Conservation (phyloP, 2,888 invertebrate species). For the Mechanitis messenoides region DNA sequence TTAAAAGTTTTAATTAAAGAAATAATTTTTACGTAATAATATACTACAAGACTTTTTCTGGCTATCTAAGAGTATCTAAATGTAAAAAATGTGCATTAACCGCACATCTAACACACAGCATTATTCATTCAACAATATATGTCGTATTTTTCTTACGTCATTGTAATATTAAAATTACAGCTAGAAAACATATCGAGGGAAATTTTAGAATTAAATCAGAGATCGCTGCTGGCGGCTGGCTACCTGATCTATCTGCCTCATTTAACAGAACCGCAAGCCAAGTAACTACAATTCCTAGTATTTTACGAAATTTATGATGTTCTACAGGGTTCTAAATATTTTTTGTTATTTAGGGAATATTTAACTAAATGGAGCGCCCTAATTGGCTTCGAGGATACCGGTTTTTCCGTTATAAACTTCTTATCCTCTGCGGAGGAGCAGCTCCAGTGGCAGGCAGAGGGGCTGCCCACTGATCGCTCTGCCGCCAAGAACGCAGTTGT, state of each 20-base stretch:
- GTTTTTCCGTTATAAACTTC: slow-evolving; percentile 63
- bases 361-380: slow-evolving; percentile 69
- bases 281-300: slow-evolving; percentile 40
- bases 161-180: slow-evolving; percentile 50
- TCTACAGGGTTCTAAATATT: background rate
- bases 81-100: no score
- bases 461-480: slow-evolving; percentile 85
- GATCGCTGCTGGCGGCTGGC: slow-evolving; percentile 84
- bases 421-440: slow-evolving; percentile 77
- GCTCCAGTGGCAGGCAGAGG: slow-evolving; percentile 90
- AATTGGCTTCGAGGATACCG: slow-evolving; percentile 55
- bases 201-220: slow-evolving; percentile 78
- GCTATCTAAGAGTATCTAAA: no score
- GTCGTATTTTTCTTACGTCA: background rate
- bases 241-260: slow-evolving; percentile 86
- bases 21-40: no score
- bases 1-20: no score
- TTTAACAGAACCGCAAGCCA: slow-evolving; percentile 82
- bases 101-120: no score
- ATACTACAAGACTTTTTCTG: no score
- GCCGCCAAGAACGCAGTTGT: slow-evolving; percentile 89
- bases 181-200: slow-evolving; percentile 78
- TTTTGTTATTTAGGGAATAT: slow-evolving; percentile 48
- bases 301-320: no score
- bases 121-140: background rate